Base-by-base conservation (phyloP, 35 echinoderm and acorn worm genomes). In the Amphiura filiformis region DNA sequence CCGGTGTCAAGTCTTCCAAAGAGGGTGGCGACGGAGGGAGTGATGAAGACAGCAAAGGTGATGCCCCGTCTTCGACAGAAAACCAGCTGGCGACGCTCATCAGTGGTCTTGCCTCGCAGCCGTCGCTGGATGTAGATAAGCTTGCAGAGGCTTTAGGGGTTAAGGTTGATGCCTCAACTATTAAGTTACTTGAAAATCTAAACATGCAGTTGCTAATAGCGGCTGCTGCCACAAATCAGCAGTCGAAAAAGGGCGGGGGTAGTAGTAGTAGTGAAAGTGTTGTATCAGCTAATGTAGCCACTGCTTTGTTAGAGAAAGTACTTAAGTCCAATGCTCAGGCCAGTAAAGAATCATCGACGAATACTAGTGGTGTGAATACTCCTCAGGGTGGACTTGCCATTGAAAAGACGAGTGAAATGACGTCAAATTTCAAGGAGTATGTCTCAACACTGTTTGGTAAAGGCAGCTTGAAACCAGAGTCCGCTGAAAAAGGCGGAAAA, bases 201-300 rank as follows among this genome's bases (percentile, higher is more conserved):
- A 99, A 95, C 61, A 95, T 95, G 93, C 96, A 99, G 87, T 77
- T 99, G 49, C 75, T 95, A 35, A 83, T 94, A 33, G 93, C 96
- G 26, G 96, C 96, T 79, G 93, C 93, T 35, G 96, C 93, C 31
- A 84, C 87, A 11, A 89, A 94, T 31, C 81, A 84, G 33, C 44
- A 91, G 76, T 56, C 89, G 0, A 91, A 91, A 57, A 75, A 76
- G 32, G 88, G 81, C 3, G 86, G 89, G 30, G 78, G 85, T 13
- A 87, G 49, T 0, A 84, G 39, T 56, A 89, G 57, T 9, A 33
- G 52, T 38, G 77, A 32, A 35, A 80, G n/a, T 47, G 35, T 0
- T 40, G 36, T 56, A 75, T 0, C 13, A 38, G 78, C 9, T 35
- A 86, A 38, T 47, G 64, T 86, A 33, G 75, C 84, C 14, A 78